These are phyloP conservation scores for Crossaster papposus DNA, from an alignment of 53 echinoderm and acorn worm genomes.

Conservation along the genomic window DNA sequence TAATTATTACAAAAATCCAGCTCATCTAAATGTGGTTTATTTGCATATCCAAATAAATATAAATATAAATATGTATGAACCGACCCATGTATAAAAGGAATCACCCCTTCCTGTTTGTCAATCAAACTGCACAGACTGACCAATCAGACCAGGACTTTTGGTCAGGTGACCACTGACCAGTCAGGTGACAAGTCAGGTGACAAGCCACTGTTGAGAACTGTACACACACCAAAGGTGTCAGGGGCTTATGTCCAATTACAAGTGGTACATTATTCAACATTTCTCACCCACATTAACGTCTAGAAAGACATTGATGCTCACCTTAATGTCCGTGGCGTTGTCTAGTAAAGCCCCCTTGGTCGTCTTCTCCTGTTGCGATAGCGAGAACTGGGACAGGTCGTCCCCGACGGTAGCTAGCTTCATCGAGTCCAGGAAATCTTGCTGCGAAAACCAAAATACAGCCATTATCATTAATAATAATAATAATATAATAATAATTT, in stretches of 20 bases:
- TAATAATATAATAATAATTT: background rate
- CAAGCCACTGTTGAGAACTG: too few species aligned
- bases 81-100: too few species aligned
- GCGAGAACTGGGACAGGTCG: slow-evolving; percentile 83
- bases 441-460: background rate
- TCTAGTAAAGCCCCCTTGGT: slow-evolving; percentile 84
- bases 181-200: too few species aligned
- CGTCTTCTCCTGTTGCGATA: slow-evolving; percentile 83
- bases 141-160: too few species aligned
- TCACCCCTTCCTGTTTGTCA: too few species aligned
- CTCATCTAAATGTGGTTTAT: too few species aligned
- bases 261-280: background rate
- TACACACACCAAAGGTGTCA: too few species aligned
- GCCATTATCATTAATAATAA: background rate
- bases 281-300: background rate
- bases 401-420: slow-evolving; percentile 73
- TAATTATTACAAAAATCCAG: too few species aligned
- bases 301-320: slow-evolving; percentile 4
- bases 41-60: too few species aligned
- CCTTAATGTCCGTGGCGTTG: slow-evolving; percentile 96
- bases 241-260: too few species aligned
- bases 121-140: background rate
- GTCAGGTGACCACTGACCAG: too few species aligned
- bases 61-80: too few species aligned
- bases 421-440: slow-evolving; percentile 77